Conservation (phyloP, 2,888 invertebrate species). For the Asteroscopus sphinx region DNA sequence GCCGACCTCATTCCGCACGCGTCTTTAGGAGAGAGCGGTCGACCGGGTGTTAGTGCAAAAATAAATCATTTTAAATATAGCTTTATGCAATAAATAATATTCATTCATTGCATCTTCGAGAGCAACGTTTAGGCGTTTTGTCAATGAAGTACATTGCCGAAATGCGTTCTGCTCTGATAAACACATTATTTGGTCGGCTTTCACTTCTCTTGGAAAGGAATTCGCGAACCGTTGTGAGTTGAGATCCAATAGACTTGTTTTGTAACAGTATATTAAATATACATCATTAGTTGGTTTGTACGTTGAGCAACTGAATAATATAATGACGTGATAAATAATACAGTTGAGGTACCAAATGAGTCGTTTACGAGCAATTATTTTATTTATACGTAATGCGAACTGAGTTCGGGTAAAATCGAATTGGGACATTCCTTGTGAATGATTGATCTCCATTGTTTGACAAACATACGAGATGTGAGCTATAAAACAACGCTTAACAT, state of each 20-base stretch:
- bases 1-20: conserved; percentile 82
- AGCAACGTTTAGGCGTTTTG: conserved; percentile 51
- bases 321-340: conserved; percentile 40
- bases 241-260: conserved; percentile 62
- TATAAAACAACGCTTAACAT: conserved; percentile 39
- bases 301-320: conserved; percentile 45
- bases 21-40: conserved; percentile 77
- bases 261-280: conserved; percentile 66
- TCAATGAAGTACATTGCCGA: conserved; percentile 66
- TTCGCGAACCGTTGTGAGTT: conserved; percentile 68
- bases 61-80: conserved; percentile 78
- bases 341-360: conserved; percentile 26
- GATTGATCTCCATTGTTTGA: conserved; percentile 53
- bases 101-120: conserved; percentile 59
- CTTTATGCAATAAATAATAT: conserved; percentile 57
- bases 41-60: conserved; percentile 71
- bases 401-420: conserved; percentile 34
- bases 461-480: conserved; percentile 36
- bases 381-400: conserved; percentile 41
- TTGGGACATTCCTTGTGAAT: conserved; percentile 45
- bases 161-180: conserved; percentile 81
- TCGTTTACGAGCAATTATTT: conserved; percentile 50
- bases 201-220: conserved; percentile 80
- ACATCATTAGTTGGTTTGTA: conserved; percentile 43
- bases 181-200: conserved; percentile 77